Evolutionary conservation across 2,888 invertebrate genomes (phyloP).

Genomic region (Sepiola atlantica): DNA sequence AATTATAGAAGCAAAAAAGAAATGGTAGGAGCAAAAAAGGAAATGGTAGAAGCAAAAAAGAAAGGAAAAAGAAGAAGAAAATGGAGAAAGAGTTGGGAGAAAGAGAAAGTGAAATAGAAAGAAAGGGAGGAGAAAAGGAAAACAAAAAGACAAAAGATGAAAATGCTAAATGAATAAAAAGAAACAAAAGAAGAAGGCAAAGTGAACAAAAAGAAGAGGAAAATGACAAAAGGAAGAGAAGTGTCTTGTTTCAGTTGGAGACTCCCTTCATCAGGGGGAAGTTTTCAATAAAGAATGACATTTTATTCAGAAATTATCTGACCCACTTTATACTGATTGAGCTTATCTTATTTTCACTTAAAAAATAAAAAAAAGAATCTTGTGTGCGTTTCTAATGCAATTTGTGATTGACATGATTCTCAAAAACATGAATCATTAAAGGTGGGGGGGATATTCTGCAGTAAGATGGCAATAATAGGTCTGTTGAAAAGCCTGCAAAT

Average conservation of each 20-base stretch:
- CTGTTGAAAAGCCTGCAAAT: background rate
- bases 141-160: too few relatives aligned
- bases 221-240: too few relatives aligned
- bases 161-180: too few relatives aligned
- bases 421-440: background rate
- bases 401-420: background rate
- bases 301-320: background rate
- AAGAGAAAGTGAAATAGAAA: background rate
- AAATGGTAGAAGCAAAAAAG: background rate
- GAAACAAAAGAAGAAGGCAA: too few relatives aligned
- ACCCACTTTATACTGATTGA: background rate
- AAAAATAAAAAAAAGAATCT: background rate
- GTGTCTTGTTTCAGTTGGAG: background rate
- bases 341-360: background rate
- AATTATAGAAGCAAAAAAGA: background rate
- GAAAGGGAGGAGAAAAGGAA: too few relatives aligned
- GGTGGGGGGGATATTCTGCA: too few relatives aligned
- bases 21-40: background rate
- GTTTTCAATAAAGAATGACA: background rate
- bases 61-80: slow-evolving; percentile 43
- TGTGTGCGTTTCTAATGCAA: slow-evolving; percentile 4
- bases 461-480: background rate
- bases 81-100: background rate
- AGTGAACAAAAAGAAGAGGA: too few relatives aligned
- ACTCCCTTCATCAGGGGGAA: background rate